Evolutionary conservation across 2,113 vertebrate genomes (phyloP).

Genomic region (Siphamia tubifer): DNA sequence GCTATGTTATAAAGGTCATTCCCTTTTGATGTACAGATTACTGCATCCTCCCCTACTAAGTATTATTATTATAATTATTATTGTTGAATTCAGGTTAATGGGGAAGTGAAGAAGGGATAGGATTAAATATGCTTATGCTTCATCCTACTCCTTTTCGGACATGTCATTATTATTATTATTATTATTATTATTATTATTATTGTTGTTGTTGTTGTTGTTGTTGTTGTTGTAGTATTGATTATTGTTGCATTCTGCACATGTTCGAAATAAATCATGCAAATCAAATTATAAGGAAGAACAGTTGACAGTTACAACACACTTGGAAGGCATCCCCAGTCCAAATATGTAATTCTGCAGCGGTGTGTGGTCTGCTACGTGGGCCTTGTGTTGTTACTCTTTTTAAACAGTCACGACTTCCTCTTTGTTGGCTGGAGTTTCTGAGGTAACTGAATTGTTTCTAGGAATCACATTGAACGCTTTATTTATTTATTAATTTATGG

Average conservation of each 20-base stretch:
- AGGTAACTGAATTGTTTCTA: slow-evolving; percentile 2
- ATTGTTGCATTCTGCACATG: too few species aligned
- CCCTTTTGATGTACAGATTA: background rate
- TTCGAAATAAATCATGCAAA: too few species aligned
- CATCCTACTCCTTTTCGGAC: too few species aligned
- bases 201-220: too few species aligned
- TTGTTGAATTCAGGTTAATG: too few species aligned
- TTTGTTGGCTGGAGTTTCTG: slow-evolving; percentile 14
- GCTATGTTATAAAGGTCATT: slow-evolving; percentile 3
- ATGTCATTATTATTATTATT: too few species aligned
- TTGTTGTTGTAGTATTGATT: too few species aligned
- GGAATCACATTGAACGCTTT: background rate
- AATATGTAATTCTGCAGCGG: slow-evolving; percentile 32
- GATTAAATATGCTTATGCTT: too few species aligned
- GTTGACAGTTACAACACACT: slow-evolving; percentile 23
- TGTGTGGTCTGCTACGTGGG: slow-evolving; percentile 49
- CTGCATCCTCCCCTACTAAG: too few species aligned
- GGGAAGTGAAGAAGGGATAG: too few species aligned
- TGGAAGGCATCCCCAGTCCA: slow-evolving; percentile 25
- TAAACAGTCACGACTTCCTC: slow-evolving; percentile 42
- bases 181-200: too few species aligned
- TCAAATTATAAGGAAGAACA: slow-evolving; percentile 6
- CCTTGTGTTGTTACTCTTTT: slow-evolving; percentile 34
- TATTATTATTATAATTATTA: too few species aligned
- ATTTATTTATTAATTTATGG: slow-evolving; percentile 16